Evolutionary conservation across 1,140 invertebrate genomes (phyloP), one percentile per base, ranked within the genome.

Genomic region (Ooceraea biroi): DNA sequence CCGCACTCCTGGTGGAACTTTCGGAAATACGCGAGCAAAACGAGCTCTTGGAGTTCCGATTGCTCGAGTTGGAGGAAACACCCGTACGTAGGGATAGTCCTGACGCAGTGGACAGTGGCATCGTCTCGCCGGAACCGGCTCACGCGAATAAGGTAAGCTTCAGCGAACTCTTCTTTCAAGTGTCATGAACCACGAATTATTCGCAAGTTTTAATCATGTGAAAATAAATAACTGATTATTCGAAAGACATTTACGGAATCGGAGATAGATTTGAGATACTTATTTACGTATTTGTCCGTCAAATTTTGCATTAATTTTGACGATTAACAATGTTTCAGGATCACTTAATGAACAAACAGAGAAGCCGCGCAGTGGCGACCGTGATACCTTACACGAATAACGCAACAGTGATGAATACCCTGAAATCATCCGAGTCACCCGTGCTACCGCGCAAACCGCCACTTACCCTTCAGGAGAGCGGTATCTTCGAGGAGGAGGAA

Each of bases 1-100:
- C 94, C 17, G 66, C 91, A 19, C 88, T 95, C 8, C 90, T 94
- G 65, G 89, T 91, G n/a, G 94, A 95, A 73, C 90, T 95, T 17
- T 92, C 94, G n/a, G 95, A 95, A 78, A 82, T 94, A 12, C 90
- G 93, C 14, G 95, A 95, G 82, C 95, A 95, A 72, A 95, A 95
- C 69, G 95, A 95, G 72, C 87, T 95, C 7, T 85, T 95, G 19
- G 95, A 95, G 77, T 95, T 95, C 78, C 91, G 95, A 4, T 91
- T 95, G 8, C 88, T 95, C 8, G 95, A 95, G 85, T 82, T 95
- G 55, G 95, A 95, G 71, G 94, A 95, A 77, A 91, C 80, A 25
- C 85, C 91, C 3, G 87, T 86, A 22, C 83, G 88, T 7, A 84
- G 90, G 19, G 91, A 92, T 1, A 92, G 88, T 30, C 90, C 91